phyloP scores from a whole-genome alignment of 2,797 vertebrate genomes.

The Periophthalmus magnuspinnatus region DNA sequence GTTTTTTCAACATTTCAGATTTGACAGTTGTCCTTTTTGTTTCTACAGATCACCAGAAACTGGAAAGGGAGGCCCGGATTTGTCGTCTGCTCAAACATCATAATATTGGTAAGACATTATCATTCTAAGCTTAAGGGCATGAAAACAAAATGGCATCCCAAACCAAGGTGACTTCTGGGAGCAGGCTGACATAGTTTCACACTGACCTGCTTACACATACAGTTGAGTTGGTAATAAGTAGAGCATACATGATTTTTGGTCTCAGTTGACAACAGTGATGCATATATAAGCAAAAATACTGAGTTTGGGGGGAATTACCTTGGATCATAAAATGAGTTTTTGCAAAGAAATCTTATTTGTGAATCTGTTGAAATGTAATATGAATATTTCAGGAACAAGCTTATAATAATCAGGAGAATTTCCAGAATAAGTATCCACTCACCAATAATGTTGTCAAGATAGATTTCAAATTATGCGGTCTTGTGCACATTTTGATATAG shows the following conservation, averaged over 20 bases:
- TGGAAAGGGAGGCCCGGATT: slow-evolving; percentile 90
- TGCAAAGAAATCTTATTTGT: too few species aligned
- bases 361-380: too few species aligned
- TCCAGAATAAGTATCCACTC: too few species aligned
- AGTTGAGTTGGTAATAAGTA: neutral
- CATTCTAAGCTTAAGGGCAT: neutral
- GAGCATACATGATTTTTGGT: neutral
- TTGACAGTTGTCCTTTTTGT: slow-evolving; percentile 14
- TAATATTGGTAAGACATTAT: slow-evolving; percentile 86
- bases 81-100: slow-evolving; percentile 94
- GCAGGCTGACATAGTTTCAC: slow-evolving; percentile 1
- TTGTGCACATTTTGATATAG: too few species aligned
- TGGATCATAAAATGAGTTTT: too few species aligned
- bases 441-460: too few species aligned
- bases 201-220: slow-evolving; percentile 1
- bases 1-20: neutral
- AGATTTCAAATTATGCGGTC: too few species aligned
- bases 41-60: slow-evolving; percentile 63
- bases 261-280: neutral
- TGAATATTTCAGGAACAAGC: too few species aligned
- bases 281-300: neutral
- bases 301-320: neutral
- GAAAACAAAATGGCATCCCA: neutral
- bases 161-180: slow-evolving; percentile 7
- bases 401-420: too few species aligned